Evolutionary conservation across 2,888 invertebrate species (phyloP), one percentile per base, ranked within the genome.

Genomic region (Habrosyne pyritoides): DNA sequence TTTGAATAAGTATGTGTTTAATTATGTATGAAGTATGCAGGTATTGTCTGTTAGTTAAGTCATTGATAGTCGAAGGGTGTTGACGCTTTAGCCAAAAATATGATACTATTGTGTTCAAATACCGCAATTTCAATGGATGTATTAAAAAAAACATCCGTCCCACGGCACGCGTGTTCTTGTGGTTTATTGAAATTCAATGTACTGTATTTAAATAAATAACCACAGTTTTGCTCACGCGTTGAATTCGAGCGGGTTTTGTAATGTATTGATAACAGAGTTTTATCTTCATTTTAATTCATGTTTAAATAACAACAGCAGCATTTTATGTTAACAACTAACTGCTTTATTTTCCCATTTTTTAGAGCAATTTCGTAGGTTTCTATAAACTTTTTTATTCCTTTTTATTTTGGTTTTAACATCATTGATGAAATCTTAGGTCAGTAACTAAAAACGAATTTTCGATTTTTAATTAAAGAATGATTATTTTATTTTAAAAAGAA

Each of bases 21-120:
- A 57, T 54, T 57, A 57, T 24, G 52, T 52, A 48, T 56, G 53
- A 53, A 52, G 18, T 42, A 42, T 42, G 18, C 53, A 51, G 33
- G 55, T 30, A 26, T 53, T 53, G 28, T 50, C 50, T 26, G 21
- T 18, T 7, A 21, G 42, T 42, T 42, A 42, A 18, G 18, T 42
- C 18, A 42, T 8, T 42, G 42, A 8, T 42, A 42, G 7, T 18
- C 7, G 8, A 42, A 42, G 14, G 18, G 36, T 36, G 14, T 7
- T 42, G 8, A 42, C 18, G 18, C 18, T 18, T 18, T 42, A 18
- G 8, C 12, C 42, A 2, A 42, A 42, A 18, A 18, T 42, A 42
- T 42, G 7, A 24, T 42, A 18, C 2, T 42, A 36, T 8, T 2
- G 10, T 42, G 2, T 36, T 12, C 6, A 24, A 12, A 2, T 36